Base-by-base conservation (phyloP, 2,888 invertebrate species). In the Drosophila macrothrix region DNA sequence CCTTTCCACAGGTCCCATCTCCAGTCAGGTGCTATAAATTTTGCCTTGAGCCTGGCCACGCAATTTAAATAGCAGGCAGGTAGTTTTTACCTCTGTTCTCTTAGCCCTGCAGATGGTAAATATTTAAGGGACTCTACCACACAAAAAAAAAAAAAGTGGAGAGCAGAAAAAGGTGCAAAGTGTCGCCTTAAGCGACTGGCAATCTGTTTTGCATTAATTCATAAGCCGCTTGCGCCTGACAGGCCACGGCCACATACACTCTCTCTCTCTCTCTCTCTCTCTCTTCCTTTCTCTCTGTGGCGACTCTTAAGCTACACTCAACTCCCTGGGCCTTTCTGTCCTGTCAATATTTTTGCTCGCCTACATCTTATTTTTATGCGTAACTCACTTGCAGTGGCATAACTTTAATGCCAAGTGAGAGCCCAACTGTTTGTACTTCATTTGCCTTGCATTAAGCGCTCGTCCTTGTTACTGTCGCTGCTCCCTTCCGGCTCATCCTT, bases 141-240 rank as follows among this genome's bases (percentile, higher is more conserved):
- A 76, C 37, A 19, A 56, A 49, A 52, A 49, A 43, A 43, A 58
- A 33, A 28, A 33, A 35, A 58, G 46, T 43, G 1, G 16, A 16
- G 43, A 41, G 33, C 4, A 43, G 43, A 71, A 71, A 78, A 84
- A 89, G 83, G 84, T 85, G 84, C 88, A 88, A 84, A 84, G 84
- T 84, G 84, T 88, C 90, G 88, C 90, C 90, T 78, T 83, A 80
- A 83, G 90, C 84, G 74, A 69, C 63, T 73, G 63, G 81, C 84
- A 85, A 85, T 85, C 84, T 85, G 84, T 86, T 86, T 90, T 90
- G 84, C 89, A 88, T 86, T 90, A 88, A 90, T 86, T 89, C 87
- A 90, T 90, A 86, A 86, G 86, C 90, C 69, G 87, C 86, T 90
- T 88, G 89, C 67, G 71, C 60, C 75, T 72, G 88, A 85, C 82